These are phyloP conservation scores for Epirrita christyi DNA, from an alignment of 2,888 invertebrate genomes.

Conservation along the genomic window DNA sequence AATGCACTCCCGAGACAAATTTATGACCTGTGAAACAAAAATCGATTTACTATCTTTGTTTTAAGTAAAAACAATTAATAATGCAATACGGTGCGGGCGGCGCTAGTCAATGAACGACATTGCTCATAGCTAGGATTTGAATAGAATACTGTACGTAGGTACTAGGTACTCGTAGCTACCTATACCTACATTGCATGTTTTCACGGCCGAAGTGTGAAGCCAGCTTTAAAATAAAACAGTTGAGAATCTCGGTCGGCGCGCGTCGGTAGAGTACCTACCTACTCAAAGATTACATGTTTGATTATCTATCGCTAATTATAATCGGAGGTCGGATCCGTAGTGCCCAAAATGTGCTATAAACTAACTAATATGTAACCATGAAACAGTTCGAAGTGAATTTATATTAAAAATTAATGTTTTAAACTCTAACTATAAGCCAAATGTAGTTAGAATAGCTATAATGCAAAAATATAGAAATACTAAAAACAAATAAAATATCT, in stretches of 20 bases:
- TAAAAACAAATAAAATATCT: too few species aligned
- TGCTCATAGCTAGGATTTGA: constrained; percentile 51
- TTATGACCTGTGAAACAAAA: not conserved
- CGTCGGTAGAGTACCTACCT: constrained; percentile 49
- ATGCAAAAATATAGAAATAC: too few species aligned
- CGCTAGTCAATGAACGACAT: constrained; percentile 71
- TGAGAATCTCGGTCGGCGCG: constrained; percentile 70
- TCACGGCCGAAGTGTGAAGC: constrained; percentile 72
- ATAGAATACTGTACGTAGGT: constrained; percentile 46
- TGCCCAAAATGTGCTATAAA: constrained; percentile 32
- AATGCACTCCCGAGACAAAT: too few species aligned
- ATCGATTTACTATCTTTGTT: not conserved
- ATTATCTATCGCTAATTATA: constrained; percentile 53
- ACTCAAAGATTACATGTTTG: constrained; percentile 58
- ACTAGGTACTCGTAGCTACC: constrained; percentile 13
- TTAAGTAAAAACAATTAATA: constrained; percentile 42
- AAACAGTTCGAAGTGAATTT: not conserved
- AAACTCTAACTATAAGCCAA: too few species aligned
- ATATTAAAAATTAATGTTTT: not conserved
- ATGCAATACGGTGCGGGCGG: constrained; percentile 37
- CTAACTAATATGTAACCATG: not conserved
- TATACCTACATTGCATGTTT: constrained; percentile 58
- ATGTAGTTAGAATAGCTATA: too few species aligned
- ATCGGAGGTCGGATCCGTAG: constrained; percentile 2
- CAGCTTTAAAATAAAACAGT: constrained; percentile 82